Evolutionary conservation across 2,113 vertebrate genomes (phyloP).

Genomic region (Paracyprichromis sp.): DNA sequence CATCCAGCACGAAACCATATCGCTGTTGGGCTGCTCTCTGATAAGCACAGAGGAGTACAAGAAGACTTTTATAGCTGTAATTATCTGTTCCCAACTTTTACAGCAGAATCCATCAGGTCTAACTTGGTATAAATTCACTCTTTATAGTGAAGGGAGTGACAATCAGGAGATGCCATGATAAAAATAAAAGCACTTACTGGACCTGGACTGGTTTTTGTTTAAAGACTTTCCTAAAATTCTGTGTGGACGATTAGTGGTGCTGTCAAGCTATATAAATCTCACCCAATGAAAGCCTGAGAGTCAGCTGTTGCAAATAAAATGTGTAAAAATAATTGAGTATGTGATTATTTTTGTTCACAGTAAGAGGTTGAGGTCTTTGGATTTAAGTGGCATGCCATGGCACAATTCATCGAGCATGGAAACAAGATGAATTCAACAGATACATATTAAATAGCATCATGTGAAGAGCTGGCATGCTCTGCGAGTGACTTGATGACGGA

Average conservation of each 20-base stretch:
- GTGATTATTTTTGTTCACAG: background rate
- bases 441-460: background rate
- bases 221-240: background rate
- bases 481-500: background rate
- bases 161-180: background rate
- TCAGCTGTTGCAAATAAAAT: background rate
- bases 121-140: background rate
- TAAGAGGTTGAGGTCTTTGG: background rate
- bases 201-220: background rate
- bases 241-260: background rate
- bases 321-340: background rate
- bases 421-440: background rate
- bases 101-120: background rate
- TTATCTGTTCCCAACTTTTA: background rate
- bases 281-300: background rate
- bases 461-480: background rate
- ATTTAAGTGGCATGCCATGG: background rate
- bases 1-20: background rate
- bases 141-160: background rate
- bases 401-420: background rate
- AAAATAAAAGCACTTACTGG: background rate
- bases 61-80: background rate
- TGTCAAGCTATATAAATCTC: background rate
- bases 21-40: background rate
- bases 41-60: background rate